These are phyloP conservation scores for Verasper variegatus DNA, from an alignment of 2,113 vertebrate species.

Conservation along the genomic window DNA sequence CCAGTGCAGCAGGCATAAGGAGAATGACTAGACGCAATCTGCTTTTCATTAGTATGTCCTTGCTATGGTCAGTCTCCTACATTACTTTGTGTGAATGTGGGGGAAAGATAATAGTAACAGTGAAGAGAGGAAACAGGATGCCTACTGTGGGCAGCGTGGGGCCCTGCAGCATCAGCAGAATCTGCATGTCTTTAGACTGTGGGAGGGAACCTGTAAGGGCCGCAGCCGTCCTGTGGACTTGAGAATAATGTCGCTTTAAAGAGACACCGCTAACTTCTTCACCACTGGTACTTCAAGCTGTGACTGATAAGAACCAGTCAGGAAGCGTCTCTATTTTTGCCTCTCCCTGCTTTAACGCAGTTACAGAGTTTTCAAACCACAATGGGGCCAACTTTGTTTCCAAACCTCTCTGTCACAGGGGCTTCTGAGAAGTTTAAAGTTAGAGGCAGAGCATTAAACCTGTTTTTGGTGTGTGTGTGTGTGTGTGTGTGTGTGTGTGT, in stretches of 20 bases:
- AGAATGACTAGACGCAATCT: too few species aligned
- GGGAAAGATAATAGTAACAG: not conserved
- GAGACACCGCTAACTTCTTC: not conserved
- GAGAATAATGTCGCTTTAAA: not conserved
- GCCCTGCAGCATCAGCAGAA: not conserved
- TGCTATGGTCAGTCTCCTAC: not conserved
- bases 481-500: not conserved
- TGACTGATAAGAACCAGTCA: too few species aligned
- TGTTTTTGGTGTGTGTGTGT: not conserved
- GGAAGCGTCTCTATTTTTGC: too few species aligned
- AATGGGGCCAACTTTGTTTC: too few species aligned
- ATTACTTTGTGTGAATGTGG: not conserved
- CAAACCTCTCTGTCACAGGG: too few species aligned
- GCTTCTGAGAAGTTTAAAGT: too few species aligned
- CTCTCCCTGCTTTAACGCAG: too few species aligned
- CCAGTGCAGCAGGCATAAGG: too few species aligned
- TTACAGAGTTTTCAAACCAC: not conserved
- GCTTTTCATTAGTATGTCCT: not conserved
- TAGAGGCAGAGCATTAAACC: not conserved
- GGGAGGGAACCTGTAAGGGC: not conserved
- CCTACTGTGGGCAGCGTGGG: not conserved
- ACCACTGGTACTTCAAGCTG: too few species aligned
- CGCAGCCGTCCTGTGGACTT: not conserved
- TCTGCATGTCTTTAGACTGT: slow-evolving; percentile 5
- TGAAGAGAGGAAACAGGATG: not conserved